Evolutionary conservation across 2,797 vertebrate genomes (phyloP).

Genomic region (Syngnathus rostellatus): DNA sequence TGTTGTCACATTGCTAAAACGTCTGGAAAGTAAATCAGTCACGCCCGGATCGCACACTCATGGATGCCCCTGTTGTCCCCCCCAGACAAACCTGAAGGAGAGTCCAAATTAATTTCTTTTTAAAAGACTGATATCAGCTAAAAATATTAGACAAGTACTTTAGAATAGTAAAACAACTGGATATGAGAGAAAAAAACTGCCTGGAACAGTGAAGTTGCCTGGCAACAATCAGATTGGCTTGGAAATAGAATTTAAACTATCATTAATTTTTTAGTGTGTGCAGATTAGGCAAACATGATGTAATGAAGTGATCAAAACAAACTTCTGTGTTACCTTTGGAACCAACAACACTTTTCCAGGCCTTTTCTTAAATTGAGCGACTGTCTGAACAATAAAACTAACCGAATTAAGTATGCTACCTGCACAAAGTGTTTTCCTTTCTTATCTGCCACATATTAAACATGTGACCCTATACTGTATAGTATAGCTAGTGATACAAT

Average conservation of each 20-base stretch:
- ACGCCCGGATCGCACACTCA: constrained; percentile 6
- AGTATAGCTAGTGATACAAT: no score
- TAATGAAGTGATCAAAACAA: background rate
- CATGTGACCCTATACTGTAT: no score
- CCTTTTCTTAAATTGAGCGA: background rate
- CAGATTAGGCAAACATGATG: background rate
- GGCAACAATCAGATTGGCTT: background rate
- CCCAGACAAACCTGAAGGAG: background rate
- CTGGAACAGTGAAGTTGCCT: background rate
- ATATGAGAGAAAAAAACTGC: background rate
- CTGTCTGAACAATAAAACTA: background rate
- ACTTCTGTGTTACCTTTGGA: background rate
- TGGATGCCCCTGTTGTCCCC: background rate
- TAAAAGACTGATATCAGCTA: background rate
- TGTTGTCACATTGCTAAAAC: constrained; percentile 27
- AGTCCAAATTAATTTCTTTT: background rate
- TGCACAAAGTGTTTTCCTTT: background rate
- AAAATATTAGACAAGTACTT: background rate
- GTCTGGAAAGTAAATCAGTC: constrained; percentile 28
- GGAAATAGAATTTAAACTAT: background rate
- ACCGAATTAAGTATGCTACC: background rate
- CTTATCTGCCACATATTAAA: background rate
- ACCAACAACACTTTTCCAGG: no score
- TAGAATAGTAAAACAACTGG: background rate
- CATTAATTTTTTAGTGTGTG: background rate